Percentiles rank a stretch among this genome's conserved stretches.
These are phyloP conservation scores for Loris lydekkerianus DNA, from an alignment of 2,797 vertebrate genomes.

Conservation along the genomic window DNA sequence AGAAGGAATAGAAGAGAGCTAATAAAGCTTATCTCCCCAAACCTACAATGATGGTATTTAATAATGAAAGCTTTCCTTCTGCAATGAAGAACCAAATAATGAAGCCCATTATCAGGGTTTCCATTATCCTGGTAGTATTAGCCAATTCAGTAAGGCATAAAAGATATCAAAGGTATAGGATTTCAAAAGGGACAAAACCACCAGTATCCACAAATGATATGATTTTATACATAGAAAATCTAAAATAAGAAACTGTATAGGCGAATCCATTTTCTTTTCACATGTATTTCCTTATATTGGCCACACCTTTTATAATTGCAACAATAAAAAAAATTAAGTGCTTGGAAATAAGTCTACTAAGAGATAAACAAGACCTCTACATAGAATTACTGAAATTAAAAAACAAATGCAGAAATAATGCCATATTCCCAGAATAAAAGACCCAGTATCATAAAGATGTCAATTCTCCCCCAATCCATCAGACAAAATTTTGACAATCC, in stretches of 20 bases:
- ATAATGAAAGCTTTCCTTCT: background rate
- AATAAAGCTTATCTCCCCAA: background rate
- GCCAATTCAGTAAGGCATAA: background rate
- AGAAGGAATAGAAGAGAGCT: background rate
- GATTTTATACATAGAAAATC: background rate
- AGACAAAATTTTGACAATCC: background rate
- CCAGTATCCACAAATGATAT: background rate
- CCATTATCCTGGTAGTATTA: background rate
- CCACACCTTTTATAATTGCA: background rate
- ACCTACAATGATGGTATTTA: background rate
- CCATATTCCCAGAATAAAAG: background rate
- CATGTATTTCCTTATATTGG: background rate
- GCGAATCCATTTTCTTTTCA: background rate
- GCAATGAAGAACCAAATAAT: background rate
- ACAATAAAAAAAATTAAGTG: slow-evolving; percentile 35
- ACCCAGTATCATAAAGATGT: slow-evolving; percentile 21
- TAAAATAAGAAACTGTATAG: slow-evolving; percentile 14
- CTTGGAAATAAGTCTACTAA: slow-evolving; percentile 41
- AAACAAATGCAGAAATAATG: background rate
- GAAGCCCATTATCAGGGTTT: background rate
- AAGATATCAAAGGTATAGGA: background rate
- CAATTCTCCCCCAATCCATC: background rate
- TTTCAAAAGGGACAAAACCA: slow-evolving; percentile 21
- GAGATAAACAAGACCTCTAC: background rate
- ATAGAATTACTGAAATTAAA: background rate